A percentile compares a stretch with the other conserved stretches of the same genome.
phyloP scores from a whole-genome alignment of 2,113 vertebrate genomes.

The Silurus glanis region DNA sequence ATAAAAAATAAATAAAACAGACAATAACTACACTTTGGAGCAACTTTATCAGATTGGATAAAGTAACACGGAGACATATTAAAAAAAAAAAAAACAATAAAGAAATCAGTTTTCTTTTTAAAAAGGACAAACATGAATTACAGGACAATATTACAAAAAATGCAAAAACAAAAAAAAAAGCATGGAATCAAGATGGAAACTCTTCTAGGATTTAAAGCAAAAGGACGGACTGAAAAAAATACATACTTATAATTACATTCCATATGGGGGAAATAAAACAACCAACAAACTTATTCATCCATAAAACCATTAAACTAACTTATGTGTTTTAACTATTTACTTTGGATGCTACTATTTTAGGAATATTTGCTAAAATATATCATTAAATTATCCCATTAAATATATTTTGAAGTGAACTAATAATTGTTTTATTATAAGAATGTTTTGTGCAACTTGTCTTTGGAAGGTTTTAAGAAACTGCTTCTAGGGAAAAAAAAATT shows the following conservation, averaged over 20 bases:
- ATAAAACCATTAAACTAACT: background rate
- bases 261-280: background rate
- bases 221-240: background rate
- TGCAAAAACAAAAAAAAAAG: background rate
- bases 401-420: background rate
- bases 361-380: constrained; percentile 1
- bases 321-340: background rate
- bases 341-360: background rate
- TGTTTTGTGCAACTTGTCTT: background rate
- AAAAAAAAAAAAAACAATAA: background rate
- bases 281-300: background rate
- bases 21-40: background rate
- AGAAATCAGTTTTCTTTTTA: background rate
- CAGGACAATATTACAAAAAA: constrained; percentile 24
- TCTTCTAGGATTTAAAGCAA: constrained; percentile 8
- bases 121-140: constrained; percentile 10
- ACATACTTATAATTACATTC: constrained; percentile 14
- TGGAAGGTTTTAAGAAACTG: background rate
- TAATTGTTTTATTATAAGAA: background rate
- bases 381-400: background rate
- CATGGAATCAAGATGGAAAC: background rate
- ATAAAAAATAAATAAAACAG: background rate
- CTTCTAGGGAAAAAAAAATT: background rate
- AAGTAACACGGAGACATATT: constrained; percentile 8
- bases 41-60: background rate